Evolutionary conservation across 1,140 invertebrate genomes (phyloP), one percentile per base, ranked within the genome.

Genomic region (Conus betulinus): DNA sequence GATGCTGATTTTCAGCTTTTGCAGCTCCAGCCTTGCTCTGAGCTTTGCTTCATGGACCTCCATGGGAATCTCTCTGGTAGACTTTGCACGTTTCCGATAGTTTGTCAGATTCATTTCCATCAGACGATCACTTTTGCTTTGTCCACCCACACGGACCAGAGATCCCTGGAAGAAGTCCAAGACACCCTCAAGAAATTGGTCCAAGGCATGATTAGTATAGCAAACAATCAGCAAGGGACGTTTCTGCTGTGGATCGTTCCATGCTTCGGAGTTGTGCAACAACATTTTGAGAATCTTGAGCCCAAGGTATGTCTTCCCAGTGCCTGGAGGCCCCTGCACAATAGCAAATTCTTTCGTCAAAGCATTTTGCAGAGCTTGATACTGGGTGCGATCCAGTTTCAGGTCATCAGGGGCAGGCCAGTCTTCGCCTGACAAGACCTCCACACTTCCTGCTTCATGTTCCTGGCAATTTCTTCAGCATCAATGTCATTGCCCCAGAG

Each of bases 141-240:
- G 96, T 17, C 96, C 96, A 1, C 98, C 98, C 90, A 98, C 96
- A 52, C 98, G 96, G 15, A 97, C 95, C 78, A 98, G 95, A 51
- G 91, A 91, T 7, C 91, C 91, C 23, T 91, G 81, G 67, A 89
- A 91, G 84, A 92, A 92, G 15, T 89, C 85, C 51, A 93, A 67
- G 51, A 95, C 91, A 39, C 97, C 97, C 93, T 97, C 96, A 17
- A 98, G 94, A 95, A 98, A 98, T 93, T 98, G 97, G 95, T 98
- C 98, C 6, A 98, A 93, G 1, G 98, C 98, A 94, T 98, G 97
- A 93, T 98, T 98, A 1, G 97, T 98, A 90, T 97, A 98, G 93
- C 97, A 98, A 25, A 98, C 96, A 13, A 98, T 95, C 7, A 98
- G 94, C 88, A 98, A 97, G 11, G 97, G 97, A 13, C 87, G 71